Evolutionary conservation across 2,113 vertebrate genomes (phyloP).

Genomic region (Rattus rattus): DNA sequence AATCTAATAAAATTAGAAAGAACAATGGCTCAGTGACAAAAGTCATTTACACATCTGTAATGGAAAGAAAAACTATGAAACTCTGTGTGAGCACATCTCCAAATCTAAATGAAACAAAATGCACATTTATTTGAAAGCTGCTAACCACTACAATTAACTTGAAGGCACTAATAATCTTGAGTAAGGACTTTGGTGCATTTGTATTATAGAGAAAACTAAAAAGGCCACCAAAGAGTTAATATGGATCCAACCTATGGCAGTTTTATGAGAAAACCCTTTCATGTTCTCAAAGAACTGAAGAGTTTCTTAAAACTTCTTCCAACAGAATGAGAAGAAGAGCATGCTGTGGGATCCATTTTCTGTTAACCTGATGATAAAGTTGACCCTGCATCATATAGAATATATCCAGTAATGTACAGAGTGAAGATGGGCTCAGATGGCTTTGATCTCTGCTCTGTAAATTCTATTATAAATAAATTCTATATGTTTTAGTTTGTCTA

Average conservation of each 20-base stretch:
- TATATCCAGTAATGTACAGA: background rate
- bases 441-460: background rate
- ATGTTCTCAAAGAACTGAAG: slow-evolving; percentile 11
- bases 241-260: background rate
- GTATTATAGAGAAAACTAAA: background rate
- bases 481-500: background rate
- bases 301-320: background rate
- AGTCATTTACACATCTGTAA: background rate
- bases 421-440: background rate
- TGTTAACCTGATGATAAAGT: background rate
- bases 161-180: background rate
- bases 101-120: background rate
- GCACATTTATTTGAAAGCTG: slow-evolving; percentile 1
- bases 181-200: background rate
- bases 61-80: background rate
- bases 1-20: slow-evolving; percentile 17
- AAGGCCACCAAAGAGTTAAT: background rate
- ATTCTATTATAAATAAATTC: background rate
- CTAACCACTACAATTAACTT: background rate
- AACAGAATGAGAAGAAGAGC: background rate
- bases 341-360: background rate
- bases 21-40: background rate
- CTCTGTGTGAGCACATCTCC: background rate
- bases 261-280: background rate
- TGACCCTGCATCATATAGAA: background rate